A percentile compares a stretch with the other conserved stretches of the same genome.
Conservation (phyloP, 1,140 invertebrate species). For the Monochamus saltuarius region DNA sequence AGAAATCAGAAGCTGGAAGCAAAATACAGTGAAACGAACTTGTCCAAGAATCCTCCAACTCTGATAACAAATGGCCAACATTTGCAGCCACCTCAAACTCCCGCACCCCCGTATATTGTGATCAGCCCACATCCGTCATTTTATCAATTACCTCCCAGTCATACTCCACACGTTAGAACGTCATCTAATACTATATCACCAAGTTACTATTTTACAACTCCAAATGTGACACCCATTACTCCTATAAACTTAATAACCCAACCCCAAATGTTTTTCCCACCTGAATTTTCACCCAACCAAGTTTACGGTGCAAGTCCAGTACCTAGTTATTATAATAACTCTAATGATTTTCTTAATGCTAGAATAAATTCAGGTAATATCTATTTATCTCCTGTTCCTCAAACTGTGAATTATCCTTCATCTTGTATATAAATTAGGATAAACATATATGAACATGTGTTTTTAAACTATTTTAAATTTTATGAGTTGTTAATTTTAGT, state of each 20-base stretch:
- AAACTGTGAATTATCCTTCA: slow-evolving; percentile 15
- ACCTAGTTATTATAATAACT: not conserved
- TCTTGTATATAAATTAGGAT: slow-evolving; percentile 46
- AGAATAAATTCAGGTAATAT: slow-evolving; percentile 21
- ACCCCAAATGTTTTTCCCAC: slow-evolving; percentile 41
- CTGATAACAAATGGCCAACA: slow-evolving; percentile 11
- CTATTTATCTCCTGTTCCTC: slow-evolving; percentile 21
- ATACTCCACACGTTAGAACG: slow-evolving; percentile 5
- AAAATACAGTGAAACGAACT: slow-evolving; percentile 1
- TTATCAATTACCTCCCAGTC: not conserved
- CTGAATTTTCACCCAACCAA: slow-evolving; percentile 35
- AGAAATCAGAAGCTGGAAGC: slow-evolving; percentile 21
- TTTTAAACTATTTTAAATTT: too few relatives aligned
- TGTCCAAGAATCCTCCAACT: slow-evolving; percentile 8
- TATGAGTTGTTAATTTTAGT: too few relatives aligned
- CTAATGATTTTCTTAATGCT: slow-evolving; percentile 22
- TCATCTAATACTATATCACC: slow-evolving; percentile 23
- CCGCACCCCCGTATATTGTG: slow-evolving; percentile 6
- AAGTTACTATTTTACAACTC: slow-evolving; percentile 10
- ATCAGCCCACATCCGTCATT: not conserved
- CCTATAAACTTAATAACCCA: slow-evolving; percentile 18
- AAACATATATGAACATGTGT: too few relatives aligned
- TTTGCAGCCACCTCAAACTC: slow-evolving; percentile 15
- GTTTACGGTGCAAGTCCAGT: slow-evolving; percentile 18
- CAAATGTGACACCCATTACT: slow-evolving; percentile 34